Conservation (phyloP, 1,140 invertebrate species). For the Tribolium castaneum region DNA sequence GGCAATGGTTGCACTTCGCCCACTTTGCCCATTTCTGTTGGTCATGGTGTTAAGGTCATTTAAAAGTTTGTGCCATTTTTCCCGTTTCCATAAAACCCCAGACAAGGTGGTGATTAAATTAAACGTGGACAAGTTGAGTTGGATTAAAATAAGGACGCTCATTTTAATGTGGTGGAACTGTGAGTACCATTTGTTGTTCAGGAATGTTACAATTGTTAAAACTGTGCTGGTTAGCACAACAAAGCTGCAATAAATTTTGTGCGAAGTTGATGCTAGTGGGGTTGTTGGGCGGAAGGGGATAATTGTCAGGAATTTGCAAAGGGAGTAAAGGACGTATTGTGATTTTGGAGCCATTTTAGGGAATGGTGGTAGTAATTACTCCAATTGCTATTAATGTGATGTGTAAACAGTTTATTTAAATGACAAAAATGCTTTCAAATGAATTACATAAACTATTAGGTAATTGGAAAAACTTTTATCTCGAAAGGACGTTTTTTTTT, state of each 20-base stretch:
- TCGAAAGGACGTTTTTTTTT: too few species aligned
- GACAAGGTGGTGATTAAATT: neutral
- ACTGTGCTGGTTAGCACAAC: neutral
- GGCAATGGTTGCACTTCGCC: neutral
- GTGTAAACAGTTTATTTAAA: too few species aligned
- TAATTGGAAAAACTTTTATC: too few species aligned
- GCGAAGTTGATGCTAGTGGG: neutral
- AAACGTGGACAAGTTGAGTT: neutral
- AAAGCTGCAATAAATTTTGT: neutral
- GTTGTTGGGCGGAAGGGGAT: neutral
- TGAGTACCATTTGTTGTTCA: neutral
- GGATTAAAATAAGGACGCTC: neutral
- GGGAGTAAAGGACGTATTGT: neutral
- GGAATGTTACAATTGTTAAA: neutral
- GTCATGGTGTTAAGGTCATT: neutral
- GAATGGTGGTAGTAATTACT: too few species aligned
- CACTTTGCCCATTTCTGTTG: neutral
- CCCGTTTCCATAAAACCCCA: neutral
- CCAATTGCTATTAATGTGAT: too few species aligned
- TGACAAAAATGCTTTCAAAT: too few species aligned
- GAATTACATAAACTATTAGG: too few species aligned
- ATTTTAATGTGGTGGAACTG: neutral
- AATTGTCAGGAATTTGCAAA: slow-evolving; percentile 30
- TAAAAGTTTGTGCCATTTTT: neutral
- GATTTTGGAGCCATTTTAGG: slow-evolving; percentile 12